Conservation (phyloP, 2,797 vertebrate species). For the Ctenosaura bakeri region DNA sequence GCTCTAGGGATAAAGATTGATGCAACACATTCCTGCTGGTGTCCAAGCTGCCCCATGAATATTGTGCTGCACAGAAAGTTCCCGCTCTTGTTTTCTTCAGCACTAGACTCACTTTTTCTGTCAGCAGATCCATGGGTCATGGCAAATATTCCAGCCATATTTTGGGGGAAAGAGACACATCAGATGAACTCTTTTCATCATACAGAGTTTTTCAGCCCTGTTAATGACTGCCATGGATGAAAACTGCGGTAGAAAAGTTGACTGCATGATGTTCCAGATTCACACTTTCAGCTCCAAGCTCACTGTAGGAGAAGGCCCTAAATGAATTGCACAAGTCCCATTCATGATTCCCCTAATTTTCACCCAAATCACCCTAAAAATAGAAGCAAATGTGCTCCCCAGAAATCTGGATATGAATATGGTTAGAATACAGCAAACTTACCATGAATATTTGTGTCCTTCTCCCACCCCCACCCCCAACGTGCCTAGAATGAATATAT, state of each 20-base stretch:
- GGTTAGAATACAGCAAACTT: background rate
- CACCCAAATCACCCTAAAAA: background rate
- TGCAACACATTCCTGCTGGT: background rate
- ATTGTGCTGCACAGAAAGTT: background rate
- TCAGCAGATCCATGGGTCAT: no score
- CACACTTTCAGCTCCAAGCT: background rate
- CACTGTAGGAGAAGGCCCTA: background rate
- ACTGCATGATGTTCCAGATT: background rate
- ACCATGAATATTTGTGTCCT: background rate
- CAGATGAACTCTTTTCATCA: background rate
- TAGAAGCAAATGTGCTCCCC: background rate
- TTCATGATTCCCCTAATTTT: background rate
- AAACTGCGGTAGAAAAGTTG: background rate
- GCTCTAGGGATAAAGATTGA: background rate
- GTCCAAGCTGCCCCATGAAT: background rate
- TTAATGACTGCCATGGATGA: background rate
- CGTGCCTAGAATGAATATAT: background rate
- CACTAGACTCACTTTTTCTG: background rate
- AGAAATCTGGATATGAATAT: background rate
- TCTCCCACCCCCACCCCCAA: background rate
- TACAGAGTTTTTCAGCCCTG: background rate
- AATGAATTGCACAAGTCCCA: background rate
- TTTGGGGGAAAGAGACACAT: background rate
- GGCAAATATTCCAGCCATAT: background rate
- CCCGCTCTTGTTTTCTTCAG: background rate